These are phyloP conservation scores for Menidia beryllina DNA, from an alignment of 2,113 vertebrate species.

Conservation along the genomic window DNA sequence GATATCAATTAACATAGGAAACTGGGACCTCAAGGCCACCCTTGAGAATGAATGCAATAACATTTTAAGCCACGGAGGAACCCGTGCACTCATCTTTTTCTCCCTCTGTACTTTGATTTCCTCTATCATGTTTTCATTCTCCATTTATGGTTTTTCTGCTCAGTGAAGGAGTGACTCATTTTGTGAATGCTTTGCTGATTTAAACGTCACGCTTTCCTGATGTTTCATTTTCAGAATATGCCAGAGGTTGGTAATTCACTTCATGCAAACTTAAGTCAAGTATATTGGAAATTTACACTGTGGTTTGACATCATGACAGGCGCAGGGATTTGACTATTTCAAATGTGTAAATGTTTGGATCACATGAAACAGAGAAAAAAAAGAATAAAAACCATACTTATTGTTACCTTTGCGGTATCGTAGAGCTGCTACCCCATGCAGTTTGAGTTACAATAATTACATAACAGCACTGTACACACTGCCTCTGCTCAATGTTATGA, in stretches of 20 bases:
- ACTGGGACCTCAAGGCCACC: constrained; percentile 59
- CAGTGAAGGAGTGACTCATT: constrained; percentile 40
- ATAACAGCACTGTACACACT: no score
- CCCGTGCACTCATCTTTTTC: constrained; percentile 37
- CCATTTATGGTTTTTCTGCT: constrained; percentile 15
- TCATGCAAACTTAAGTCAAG: constrained; percentile 25
- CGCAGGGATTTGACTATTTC: constrained; percentile 18
- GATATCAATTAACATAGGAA: constrained; percentile 77
- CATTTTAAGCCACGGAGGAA: constrained; percentile 55
- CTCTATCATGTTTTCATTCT: constrained; percentile 23
- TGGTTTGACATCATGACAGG: constrained; percentile 46
- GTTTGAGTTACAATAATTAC: no score
- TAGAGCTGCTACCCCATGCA: no score
- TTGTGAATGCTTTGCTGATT: constrained; percentile 25
- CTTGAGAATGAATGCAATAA: constrained; percentile 64
- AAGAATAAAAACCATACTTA: no score
- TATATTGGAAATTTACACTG: constrained; percentile 19
- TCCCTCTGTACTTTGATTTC: background rate
- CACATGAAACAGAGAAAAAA: background rate
- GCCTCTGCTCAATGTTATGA: no score
- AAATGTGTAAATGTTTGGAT: background rate
- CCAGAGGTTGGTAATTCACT: constrained; percentile 10
- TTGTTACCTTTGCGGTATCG: no score
- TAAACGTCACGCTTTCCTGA: constrained; percentile 42
- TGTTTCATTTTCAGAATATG: constrained; percentile 38